Evolutionary conservation across 2,888 invertebrate species (phyloP), one percentile per base, ranked within the genome.

Genomic region (Leptinotarsa haldemani): DNA sequence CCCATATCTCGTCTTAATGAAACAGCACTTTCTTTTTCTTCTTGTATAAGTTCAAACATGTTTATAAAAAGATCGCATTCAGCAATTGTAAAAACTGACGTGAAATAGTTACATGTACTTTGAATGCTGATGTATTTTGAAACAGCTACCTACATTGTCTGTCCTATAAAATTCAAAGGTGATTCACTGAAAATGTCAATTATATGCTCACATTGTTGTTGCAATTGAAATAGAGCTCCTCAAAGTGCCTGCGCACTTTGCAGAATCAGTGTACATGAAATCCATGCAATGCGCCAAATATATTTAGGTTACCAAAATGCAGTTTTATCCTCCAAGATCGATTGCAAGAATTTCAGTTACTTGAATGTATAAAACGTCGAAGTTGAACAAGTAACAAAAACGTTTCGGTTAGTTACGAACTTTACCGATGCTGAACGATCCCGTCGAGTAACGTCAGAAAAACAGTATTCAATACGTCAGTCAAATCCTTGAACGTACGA

Each of bases 401-500:
- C 18, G 47, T 22, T n/a, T 65, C 48, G 25, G 22, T 52, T 50
- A 47, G 50, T 47, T 25, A 46, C 65, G 50, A 47, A 65, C 48
- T 25, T 9, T 15, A 16, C 48, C 65, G 50, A 50, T 20, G 16
- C n/a, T 22, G 15, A 15, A 65, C 48, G 40, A 65, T 50, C 48
- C 20, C 16, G 2, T 18, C 25, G 12, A 68, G 15, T 68, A 46
- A 53, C 46, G 50, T 68, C 61, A 61, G 72, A 74, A 75, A 70
- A 75, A 73, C 76, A 52, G 73, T 74, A 74, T 76, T 70, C 75
- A 76, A 76, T 70, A 69, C 46, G 61, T 70, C 75, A 76, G 71
- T 74, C 73, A 79, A 73, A 76, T 63, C 63, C 65, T 68, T 50
- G 48, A 40, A 46, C 25, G 50, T 52, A 66, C 53, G 65, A 65